phyloP scores from a whole-genome alignment of 1,140 invertebrate genomes.

The Drosophila nikananu region DNA sequence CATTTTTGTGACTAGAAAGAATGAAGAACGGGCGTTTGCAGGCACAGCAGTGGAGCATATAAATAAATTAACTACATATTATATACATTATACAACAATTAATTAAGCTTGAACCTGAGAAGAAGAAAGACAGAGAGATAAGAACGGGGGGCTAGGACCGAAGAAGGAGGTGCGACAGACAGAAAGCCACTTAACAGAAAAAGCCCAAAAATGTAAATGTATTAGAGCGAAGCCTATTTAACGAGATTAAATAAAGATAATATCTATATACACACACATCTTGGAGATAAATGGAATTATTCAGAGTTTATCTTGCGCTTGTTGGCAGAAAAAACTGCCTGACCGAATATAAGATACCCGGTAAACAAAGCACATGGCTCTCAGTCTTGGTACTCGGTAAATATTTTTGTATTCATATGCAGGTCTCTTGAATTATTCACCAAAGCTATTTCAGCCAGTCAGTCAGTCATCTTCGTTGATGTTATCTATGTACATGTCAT shows the following conservation, averaged over 20 bases:
- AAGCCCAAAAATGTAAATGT: constrained; percentile 56
- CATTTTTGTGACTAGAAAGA: constrained; percentile 16
- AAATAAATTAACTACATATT: constrained; percentile 42
- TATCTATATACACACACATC: constrained; percentile 44
- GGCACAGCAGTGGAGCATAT: constrained; percentile 14
- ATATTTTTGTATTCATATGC: neutral
- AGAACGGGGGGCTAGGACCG: constrained; percentile 10
- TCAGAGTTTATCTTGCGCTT: too few relatives aligned
- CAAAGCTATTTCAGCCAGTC: neutral
- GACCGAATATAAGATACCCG: too few relatives aligned
- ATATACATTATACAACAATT: constrained; percentile 24
- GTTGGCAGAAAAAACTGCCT: too few relatives aligned
- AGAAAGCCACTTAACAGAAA: constrained; percentile 21
- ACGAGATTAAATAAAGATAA: constrained; percentile 79
- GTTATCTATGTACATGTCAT: too few relatives aligned
- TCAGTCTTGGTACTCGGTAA: too few relatives aligned
- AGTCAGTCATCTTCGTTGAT: neutral
- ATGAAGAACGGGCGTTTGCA: constrained; percentile 8
- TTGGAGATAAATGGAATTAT: neutral
- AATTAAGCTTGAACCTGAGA: constrained; percentile 44
- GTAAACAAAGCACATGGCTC: too few relatives aligned
- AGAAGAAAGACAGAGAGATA: constrained; percentile 23
- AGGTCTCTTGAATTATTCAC: neutral
- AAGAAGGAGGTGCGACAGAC: constrained; percentile 3
- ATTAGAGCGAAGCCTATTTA: constrained; percentile 67